These are phyloP conservation scores for Hoplostethus mediterraneus DNA, from an alignment of 2,797 vertebrate genomes.

Conservation along the genomic window DNA sequence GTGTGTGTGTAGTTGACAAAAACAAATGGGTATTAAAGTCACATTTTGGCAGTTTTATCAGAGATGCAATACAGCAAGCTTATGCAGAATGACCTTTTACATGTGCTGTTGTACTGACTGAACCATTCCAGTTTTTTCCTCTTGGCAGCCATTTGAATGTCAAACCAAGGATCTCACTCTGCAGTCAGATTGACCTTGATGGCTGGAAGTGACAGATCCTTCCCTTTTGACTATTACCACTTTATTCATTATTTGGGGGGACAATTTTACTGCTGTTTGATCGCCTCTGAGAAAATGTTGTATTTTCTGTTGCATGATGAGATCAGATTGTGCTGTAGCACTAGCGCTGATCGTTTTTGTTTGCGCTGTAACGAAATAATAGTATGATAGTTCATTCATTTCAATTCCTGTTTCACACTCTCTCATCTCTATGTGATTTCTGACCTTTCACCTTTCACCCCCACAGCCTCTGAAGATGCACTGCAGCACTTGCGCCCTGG, in stretches of 20 bases:
- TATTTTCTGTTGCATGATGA: neutral
- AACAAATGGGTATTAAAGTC: neutral
- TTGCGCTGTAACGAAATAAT: neutral
- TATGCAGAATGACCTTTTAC: slow-evolving; percentile 4
- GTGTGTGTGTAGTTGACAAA: slow-evolving; percentile 4
- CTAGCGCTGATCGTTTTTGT: neutral
- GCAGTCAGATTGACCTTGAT: slow-evolving; percentile 3
- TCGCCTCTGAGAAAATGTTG: neutral
- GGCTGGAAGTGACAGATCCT: neutral
- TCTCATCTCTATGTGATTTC: neutral
- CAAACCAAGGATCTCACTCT: slow-evolving; percentile 1
- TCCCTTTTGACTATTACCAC: neutral
- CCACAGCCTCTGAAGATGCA: slow-evolving; percentile 91
- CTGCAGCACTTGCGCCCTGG: slow-evolving; percentile 89
- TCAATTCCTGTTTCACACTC: neutral
- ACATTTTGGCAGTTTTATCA: neutral
- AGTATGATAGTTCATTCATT: neutral
- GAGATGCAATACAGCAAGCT: slow-evolving; percentile 2
- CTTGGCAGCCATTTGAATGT: slow-evolving; percentile 1
- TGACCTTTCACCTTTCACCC: slow-evolving; percentile 33
- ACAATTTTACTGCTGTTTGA: neutral
- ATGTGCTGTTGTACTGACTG: slow-evolving; percentile 4
- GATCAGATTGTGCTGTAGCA: neutral
- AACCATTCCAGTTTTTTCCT: slow-evolving; percentile 23
- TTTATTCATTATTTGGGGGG: neutral